These are phyloP conservation scores for Microctonus aethiopoides DNA, from an alignment of 2,888 invertebrate species.

Conservation along the genomic window DNA sequence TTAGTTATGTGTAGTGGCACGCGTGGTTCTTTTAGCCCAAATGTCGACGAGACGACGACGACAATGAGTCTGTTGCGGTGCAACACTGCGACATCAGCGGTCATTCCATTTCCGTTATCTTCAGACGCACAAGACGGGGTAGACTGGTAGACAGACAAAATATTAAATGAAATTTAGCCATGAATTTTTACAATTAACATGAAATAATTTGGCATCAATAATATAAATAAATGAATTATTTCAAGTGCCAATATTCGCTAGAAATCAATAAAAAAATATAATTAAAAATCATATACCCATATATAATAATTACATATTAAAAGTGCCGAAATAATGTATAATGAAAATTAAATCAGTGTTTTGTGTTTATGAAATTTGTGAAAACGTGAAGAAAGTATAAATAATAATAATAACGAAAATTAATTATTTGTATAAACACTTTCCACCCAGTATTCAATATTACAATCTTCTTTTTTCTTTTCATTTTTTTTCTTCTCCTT, in stretches of 20 bases:
- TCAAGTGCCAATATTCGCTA: not conserved
- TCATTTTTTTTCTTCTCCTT: not conserved
- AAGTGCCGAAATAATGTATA: conserved; percentile 35
- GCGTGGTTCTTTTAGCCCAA: conserved; percentile 8
- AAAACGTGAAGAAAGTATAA: not conserved
- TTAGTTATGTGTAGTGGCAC: conserved; percentile 31
- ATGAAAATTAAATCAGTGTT: conserved; percentile 32
- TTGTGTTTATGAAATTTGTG: conserved; percentile 32
- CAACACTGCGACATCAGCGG: conserved; percentile 43
- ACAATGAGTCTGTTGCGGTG: conserved; percentile 14
- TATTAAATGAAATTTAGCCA: conserved; percentile 26
- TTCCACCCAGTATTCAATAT: not conserved
- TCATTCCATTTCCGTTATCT: conserved; percentile 49
- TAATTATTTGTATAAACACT: not conserved
- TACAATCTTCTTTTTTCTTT: not conserved
- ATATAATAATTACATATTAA: conserved; percentile 13
- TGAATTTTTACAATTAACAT: conserved; percentile 18
- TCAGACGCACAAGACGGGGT: conserved; percentile 47
- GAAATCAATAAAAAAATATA: conserved; percentile 13
- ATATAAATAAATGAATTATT: conserved; percentile 12
- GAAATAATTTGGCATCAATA: not conserved
- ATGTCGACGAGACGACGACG: conserved; percentile 1
- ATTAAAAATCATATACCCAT: too few species aligned
- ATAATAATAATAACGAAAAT: too few species aligned
- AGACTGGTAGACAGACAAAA: conserved; percentile 31